phyloP scores from a whole-genome alignment of 2,888 invertebrate species.

The Lysandra bellargus region DNA sequence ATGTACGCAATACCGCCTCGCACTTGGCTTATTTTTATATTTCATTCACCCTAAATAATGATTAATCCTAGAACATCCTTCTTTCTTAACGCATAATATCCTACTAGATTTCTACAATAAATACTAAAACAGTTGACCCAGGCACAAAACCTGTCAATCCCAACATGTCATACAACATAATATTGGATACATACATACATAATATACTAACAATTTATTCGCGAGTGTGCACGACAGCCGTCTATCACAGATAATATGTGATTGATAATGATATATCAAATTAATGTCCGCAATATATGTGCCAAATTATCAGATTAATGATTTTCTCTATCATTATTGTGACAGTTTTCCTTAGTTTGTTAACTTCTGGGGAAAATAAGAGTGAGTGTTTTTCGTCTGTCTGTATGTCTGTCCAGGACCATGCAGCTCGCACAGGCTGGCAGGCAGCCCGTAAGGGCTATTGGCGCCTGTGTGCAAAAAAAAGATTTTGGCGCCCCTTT shows the following conservation, averaged over 20 bases:
- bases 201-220: background rate
- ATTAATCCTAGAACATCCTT: no score
- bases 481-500: no score
- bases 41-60: no score
- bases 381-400: background rate
- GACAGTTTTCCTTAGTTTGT: no score
- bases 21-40: background rate
- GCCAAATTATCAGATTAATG: no score
- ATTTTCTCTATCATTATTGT: no score
- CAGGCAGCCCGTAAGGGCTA: no score
- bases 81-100: no score
- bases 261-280: constrained; percentile 9
- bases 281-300: background rate
- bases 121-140: background rate
- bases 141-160: background rate
- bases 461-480: no score
- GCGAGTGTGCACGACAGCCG: background rate
- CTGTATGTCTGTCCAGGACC: no score
- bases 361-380: no score
- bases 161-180: background rate
- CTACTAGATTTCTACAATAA: background rate
- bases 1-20: background rate
- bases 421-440: no score
- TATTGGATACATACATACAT: background rate
- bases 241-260: constrained; percentile 10